Evolutionary conservation across 2,888 invertebrate species (phyloP), one percentile per base, ranked within the genome.

Genomic region (Pollenia labialis): DNA sequence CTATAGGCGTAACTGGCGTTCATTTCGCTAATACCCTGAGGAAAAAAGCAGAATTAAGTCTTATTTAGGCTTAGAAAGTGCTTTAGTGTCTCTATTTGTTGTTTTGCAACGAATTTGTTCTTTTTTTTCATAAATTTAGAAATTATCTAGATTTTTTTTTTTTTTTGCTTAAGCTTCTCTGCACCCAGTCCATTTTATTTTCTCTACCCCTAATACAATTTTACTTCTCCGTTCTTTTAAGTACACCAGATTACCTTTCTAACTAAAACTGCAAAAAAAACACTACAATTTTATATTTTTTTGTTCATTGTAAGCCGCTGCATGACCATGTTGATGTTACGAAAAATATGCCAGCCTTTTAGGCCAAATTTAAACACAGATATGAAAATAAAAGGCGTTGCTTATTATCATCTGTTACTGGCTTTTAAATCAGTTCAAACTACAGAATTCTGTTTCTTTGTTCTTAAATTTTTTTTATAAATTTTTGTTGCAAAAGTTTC

Each of bases 291-390:
- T 1, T 50, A 56, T 23, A 23, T 23, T 48, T 75, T 44, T 75
- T 1, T 32, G 4, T 40, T 54, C 32, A 32, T 72, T 62, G 23
- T 62, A 66, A 75, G 74, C 68, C 84, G 68, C 79, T 62, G 42
- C n/a, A 68, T 68, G 84, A 84, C 74, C 79, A 52, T 80, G 79
- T 74, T 80, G 60, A 58, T 66, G 79, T 72, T 77, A 56, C 58
- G 50, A n/a, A 58, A 72, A 79, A 79, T 72, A 72, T 74, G 0
- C 32, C 79, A 68, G 74, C 74, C 72, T 85, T 62, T 74, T 80
- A 68, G 84, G 79, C 74, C 48, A 68, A 85, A 80, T 56, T 85
- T 68, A 74, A 85, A 69, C 52, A 42, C 60, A 52, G 58, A 68
- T 68, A 23, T 32, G 8, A 60, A 32, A 48, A 16, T 23, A 42